Base-by-base conservation (phyloP, 2,888 invertebrate species). In the Dioctria linearis region DNA sequence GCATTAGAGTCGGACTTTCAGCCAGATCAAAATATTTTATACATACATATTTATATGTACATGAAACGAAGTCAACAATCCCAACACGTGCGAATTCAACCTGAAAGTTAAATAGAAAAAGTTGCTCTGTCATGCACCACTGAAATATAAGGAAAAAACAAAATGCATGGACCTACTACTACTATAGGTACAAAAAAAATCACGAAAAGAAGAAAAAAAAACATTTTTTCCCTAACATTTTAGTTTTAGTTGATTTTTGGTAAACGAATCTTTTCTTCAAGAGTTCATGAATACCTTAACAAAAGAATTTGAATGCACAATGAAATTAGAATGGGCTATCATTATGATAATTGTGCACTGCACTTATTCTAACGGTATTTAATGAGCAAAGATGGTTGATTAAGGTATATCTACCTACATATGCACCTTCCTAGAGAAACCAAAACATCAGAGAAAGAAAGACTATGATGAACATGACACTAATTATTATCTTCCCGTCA, bases 41-140 rank as follows among this genome's bases (percentile, higher is more conserved):
- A 25, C 25, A 25, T 25, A 25, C 25, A 25, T 25, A 25, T n/a
- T n/a, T n/a, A n/a, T n/a, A n/a, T n/a, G n/a, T 67, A 43, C 39
- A 43, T 9, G 39, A 40, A 39, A 39, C 5, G 71, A 71, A 71
- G 71, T 71, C 71, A 71, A 71, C 57, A 71, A 71, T 71, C 71
- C 25, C 57, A 71, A 37, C 71, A 71, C 71, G 54, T 54, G 71
- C 71, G 71, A 57, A 71, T 54, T 71, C 39, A 57, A 71, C 67
- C 67, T 46, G 49, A 67, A 67, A 67, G 67, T 9, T 25, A 9
- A 46, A 43, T 46, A 46, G 67, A 67, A 67, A 5, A 67, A 67
- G 46, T 67, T 67, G 67, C 67, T 25, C 13, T 42, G 67, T 67
- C 67, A 67, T 46, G 67, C 43, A 25, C 0, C 25, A 25, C 25